phyloP scores from a whole-genome alignment of 2,797 vertebrate genomes.

The Acomys russatus region DNA sequence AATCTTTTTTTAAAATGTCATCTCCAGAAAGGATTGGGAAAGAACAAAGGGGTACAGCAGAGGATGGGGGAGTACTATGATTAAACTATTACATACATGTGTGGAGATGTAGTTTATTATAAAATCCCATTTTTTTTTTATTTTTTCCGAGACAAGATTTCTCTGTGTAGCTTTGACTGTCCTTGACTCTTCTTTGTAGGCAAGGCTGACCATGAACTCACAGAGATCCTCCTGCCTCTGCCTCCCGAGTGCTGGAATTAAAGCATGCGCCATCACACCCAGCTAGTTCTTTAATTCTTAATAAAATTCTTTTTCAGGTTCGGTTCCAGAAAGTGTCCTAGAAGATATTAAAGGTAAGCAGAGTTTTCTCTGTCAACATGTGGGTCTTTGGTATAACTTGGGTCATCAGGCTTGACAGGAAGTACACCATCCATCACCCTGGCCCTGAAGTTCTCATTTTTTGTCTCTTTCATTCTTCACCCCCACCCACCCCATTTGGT shows the following conservation, averaged over 20 bases:
- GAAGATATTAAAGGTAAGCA: conserved; percentile 97
- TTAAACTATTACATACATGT: no score
- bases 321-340: conserved; percentile 95
- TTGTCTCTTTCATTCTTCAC: background rate
- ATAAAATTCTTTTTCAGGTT: conserved; percentile 89
- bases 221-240: no score
- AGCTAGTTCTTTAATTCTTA: conserved; percentile 46
- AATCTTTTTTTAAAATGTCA: background rate
- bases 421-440: background rate
- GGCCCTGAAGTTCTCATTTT: background rate
- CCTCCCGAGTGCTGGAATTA: no score
- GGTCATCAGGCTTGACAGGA: background rate
- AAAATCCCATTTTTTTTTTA: background rate
- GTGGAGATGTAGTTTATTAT: background rate
- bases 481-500: no score
- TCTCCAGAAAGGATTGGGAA: background rate
- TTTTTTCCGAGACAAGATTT: no score
- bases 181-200: no score
- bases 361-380: background rate
- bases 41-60: background rate
- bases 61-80: background rate
- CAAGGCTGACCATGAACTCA: no score
- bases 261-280: no score
- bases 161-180: no score
- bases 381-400: background rate